phyloP scores from a whole-genome alignment of 1,140 invertebrate species.

The Hyles euphorbiae region DNA sequence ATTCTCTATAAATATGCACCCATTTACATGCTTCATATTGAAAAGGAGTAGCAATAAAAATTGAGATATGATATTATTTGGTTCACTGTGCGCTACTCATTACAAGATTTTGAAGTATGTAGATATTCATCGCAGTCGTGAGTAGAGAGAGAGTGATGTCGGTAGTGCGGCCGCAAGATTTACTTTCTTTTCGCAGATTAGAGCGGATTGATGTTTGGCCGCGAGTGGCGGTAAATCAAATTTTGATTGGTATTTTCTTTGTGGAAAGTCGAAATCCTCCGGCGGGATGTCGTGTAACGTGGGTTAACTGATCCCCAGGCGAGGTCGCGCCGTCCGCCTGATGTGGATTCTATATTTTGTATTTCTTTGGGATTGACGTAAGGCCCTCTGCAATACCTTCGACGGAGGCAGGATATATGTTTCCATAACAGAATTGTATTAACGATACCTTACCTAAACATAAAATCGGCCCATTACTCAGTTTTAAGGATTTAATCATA shows the following conservation, averaged over 20 bases:
- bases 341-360: constrained; percentile 46
- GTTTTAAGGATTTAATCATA: no score
- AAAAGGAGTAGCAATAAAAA: no score
- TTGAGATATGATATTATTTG: no score
- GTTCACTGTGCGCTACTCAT: no score
- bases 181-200: constrained; percentile 63
- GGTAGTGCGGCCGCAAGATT: neutral
- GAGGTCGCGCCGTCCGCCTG: constrained; percentile 38
- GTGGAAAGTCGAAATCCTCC: constrained; percentile 62
- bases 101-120: no score
- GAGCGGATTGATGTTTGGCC: constrained; percentile 67
- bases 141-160: no score
- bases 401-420: neutral
- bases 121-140: no score
- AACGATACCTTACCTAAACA: no score
- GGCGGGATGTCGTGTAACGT: constrained; percentile 52
- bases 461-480: no score
- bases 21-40: no score
- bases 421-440: neutral
- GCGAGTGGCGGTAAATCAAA: constrained; percentile 73
- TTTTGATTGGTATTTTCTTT: constrained; percentile 75
- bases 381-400: constrained; percentile 1
- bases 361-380: constrained; percentile 38
- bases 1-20: no score
- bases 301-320: constrained; percentile 67